phyloP scores from a whole-genome alignment of 2,888 invertebrate species.

The Mantis religiosa region DNA sequence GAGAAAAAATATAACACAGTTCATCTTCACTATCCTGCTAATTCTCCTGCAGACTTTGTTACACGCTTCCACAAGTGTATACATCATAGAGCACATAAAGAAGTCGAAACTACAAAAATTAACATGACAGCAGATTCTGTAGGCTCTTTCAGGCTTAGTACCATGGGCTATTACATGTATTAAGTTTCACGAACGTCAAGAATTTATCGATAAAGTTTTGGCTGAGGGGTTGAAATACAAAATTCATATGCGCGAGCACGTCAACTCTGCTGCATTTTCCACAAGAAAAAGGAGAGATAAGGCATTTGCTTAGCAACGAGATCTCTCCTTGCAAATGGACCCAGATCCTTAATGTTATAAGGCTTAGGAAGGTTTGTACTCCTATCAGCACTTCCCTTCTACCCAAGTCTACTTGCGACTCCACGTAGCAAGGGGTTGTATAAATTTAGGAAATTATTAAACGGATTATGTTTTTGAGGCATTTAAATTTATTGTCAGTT shows the following conservation, averaged over 20 bases:
- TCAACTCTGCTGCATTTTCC: not conserved
- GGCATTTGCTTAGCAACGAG: not conserved
- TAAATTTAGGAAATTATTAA: too few species aligned
- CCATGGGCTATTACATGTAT: not conserved
- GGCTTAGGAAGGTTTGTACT: not conserved
- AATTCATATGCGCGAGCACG: not conserved
- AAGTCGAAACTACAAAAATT: not conserved
- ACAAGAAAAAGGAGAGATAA: not conserved
- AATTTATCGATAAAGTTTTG: slow-evolving; percentile 6
- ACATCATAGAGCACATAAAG: not conserved
- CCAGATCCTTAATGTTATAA: not conserved
- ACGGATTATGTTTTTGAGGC: too few species aligned
- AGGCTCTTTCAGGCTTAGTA: not conserved
- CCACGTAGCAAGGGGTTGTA: too few species aligned
- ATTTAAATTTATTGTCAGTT: too few species aligned
- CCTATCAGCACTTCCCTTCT: not conserved
- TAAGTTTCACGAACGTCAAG: not conserved
- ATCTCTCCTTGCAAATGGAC: not conserved
- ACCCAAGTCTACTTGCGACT: too few species aligned
- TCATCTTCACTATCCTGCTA: not conserved
- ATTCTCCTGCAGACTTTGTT: not conserved
- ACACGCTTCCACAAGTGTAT: not conserved
- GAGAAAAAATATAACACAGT: not conserved
- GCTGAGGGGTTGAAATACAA: not conserved
- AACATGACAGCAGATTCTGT: not conserved